Evolutionary conservation across 2,797 vertebrate genomes (phyloP).

Genomic region (Sebastes taczanowskii): DNA sequence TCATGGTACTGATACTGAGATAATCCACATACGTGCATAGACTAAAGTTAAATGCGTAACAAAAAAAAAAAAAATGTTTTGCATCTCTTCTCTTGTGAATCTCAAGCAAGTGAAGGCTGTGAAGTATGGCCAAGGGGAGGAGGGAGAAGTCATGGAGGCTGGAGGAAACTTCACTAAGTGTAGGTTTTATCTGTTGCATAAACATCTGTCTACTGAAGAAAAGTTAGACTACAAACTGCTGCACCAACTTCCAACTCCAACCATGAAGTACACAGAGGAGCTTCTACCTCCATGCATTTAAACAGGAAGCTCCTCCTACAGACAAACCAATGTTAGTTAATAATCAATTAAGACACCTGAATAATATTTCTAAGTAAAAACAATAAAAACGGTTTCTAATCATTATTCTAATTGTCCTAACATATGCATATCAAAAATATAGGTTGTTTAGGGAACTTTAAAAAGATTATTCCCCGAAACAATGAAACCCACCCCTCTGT

Average conservation of each 20-base stretch:
- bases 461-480: not conserved
- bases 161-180: not conserved
- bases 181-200: not conserved
- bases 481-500: not conserved
- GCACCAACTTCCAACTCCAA: not conserved
- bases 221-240: accelerated
- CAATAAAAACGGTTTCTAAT: accelerated
- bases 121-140: not conserved
- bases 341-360: not conserved
- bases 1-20: not conserved
- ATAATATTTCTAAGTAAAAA: not conserved
- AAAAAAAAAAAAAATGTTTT: not conserved
- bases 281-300: not conserved
- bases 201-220: not conserved
- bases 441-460: not conserved
- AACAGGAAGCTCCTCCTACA: not conserved
- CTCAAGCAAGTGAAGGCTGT: not conserved
- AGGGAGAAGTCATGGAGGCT: not conserved
- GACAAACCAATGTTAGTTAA: not conserved
- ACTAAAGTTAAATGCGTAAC: not conserved
- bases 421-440: not conserved
- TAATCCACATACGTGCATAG: not conserved
- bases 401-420: not conserved
- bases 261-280: not conserved
- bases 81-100: accelerated